Base-by-base conservation (phyloP, 2,113 vertebrate genomes). In the Xiphias gladius region DNA sequence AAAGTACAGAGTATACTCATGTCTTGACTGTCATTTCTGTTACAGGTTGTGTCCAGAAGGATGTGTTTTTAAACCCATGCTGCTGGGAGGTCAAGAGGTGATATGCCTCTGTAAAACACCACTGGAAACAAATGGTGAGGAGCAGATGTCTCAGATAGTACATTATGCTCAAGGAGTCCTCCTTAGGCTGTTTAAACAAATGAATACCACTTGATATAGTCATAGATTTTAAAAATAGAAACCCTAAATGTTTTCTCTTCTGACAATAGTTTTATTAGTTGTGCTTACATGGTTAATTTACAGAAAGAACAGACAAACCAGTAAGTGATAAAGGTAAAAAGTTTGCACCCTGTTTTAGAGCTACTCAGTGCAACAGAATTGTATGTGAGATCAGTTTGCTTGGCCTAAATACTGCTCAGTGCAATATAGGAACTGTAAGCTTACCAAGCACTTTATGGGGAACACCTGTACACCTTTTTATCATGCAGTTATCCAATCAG, bases 121-220 rank as follows among this genome's bases (percentile, higher is more conserved):
- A 71, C 89, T 84, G 79, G 76, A 95, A 94, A 93, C 93, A 93
- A 95, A 96, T 95, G 94, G 95, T 96, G 85, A 95, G 93, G 16
- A 88, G 19, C n/a, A 1, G 0, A 24, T 32, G 32, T 58, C 65
- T 64, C 43, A 37, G n/a, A 0, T 13, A 5, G 22, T 54, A 26
- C 80, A 63, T 86, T 28, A 16, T 67, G 37, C 28, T 86, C 0
- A 13, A 24, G 6, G 1, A 66, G 19, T 11, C n/a, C 26, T 48
- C 24, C 28, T 28, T 3, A 26, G 62, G 13, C 48, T 76, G 57
- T 66, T 84, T 55, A 39, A 69, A n/a, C 24, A 20, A 64, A 1
- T 37, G 0, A 65, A 37, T 54, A 32, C 26, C 39, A 16, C 19
- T 64, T 46, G 1, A 22, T 54, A 19, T 5, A 13, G n/a, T 69